These are phyloP conservation scores for Aphaenogaster floridana DNA, from an alignment of 1,140 invertebrate species.

Conservation along the genomic window DNA sequence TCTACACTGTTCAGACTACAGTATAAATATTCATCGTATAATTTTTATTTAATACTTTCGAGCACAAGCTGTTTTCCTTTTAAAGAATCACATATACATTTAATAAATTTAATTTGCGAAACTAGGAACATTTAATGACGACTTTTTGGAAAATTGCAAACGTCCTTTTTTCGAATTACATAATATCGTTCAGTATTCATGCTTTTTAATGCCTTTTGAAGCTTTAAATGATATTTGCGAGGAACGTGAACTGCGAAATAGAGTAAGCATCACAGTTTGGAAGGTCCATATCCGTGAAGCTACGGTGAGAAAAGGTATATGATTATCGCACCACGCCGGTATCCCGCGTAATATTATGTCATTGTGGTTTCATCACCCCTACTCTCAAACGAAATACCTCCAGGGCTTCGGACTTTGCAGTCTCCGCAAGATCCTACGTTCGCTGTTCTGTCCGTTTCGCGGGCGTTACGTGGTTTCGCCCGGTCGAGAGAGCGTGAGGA, in stretches of 20 bases:
- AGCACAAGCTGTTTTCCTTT: neutral
- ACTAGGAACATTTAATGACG: neutral
- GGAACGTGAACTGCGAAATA: slow-evolving; percentile 6
- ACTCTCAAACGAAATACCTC: slow-evolving; percentile 33
- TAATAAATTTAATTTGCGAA: neutral
- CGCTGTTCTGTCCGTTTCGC: slow-evolving; percentile 25
- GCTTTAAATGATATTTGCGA: neutral
- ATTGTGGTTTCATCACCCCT: slow-evolving; percentile 77
- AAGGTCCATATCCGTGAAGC: slow-evolving; percentile 21
- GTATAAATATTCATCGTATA: neutral
- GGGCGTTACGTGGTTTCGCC: slow-evolving; percentile 42
- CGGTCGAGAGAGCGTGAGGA: slow-evolving; percentile 38
- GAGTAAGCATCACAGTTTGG: slow-evolving; percentile 30
- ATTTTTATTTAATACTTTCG: neutral
- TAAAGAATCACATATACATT: neutral
- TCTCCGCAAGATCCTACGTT: slow-evolving; percentile 33
- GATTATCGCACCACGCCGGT: slow-evolving; percentile 76
- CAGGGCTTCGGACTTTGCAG: slow-evolving; percentile 32
- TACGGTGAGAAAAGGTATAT: slow-evolving; percentile 64
- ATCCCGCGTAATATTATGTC: slow-evolving; percentile 79
- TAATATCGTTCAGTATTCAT: neutral
- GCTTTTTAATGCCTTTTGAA: neutral
- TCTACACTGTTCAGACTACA: neutral
- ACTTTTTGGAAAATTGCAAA: neutral
- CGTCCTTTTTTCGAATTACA: neutral